Conservation (phyloP, 2,113 vertebrate genomes). For the Chrysemys picta region DNA sequence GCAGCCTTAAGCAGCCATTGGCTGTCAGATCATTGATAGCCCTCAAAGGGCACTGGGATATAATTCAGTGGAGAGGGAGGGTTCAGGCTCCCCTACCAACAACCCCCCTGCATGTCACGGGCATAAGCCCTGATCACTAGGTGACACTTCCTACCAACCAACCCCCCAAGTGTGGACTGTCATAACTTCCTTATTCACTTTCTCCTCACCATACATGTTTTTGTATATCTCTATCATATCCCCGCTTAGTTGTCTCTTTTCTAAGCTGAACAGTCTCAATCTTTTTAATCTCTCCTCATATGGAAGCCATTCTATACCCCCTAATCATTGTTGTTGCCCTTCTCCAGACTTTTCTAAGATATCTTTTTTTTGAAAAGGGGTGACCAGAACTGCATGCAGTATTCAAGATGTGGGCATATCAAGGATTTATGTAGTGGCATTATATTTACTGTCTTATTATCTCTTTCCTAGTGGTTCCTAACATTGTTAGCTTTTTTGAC, state of each 20-base stretch:
- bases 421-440: background rate
- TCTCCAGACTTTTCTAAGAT: background rate
- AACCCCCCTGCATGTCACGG: no score
- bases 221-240: background rate
- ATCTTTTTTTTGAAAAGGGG: background rate
- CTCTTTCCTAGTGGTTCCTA: background rate
- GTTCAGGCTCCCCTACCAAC: no score
- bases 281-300: background rate
- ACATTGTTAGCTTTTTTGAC: background rate
- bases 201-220: no score
- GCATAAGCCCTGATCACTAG: no score
- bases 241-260: background rate
- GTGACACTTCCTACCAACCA: no score
- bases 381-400: background rate
- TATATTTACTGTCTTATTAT: background rate
- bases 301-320: background rate
- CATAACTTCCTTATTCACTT: no score
- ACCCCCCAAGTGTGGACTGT: no score
- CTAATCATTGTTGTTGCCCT: background rate
- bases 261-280: background rate
- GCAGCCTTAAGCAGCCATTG: no score
- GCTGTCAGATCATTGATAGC: no score
- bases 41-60: no score
- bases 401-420: background rate
- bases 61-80: no score